Percentiles rank a stretch among this genome's conserved stretches.
Conservation (phyloP, 92 coral and sea anemone species). For the Metridium senile region DNA sequence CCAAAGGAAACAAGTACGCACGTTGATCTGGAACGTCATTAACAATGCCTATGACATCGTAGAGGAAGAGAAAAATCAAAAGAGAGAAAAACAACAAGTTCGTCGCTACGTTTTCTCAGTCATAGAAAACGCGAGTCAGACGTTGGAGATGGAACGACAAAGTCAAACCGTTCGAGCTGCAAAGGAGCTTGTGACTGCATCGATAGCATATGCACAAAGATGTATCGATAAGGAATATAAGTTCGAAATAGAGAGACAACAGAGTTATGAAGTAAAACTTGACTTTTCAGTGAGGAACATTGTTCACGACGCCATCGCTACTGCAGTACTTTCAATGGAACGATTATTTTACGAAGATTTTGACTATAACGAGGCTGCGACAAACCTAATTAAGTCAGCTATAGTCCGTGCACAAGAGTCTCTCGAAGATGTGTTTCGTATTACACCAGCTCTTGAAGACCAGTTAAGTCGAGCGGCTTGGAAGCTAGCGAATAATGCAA, state of each 20-base stretch:
- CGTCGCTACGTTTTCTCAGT: constrained; percentile 48
- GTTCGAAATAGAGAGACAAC: background rate
- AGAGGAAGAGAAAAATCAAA: constrained; percentile 31
- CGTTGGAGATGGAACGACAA: constrained; percentile 21
- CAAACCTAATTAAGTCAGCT: constrained; percentile 35
- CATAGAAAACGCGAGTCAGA: constrained; percentile 51
- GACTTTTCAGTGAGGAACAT: constrained; percentile 36
- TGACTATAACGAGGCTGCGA: constrained; percentile 38
- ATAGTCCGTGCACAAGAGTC: constrained; percentile 52
- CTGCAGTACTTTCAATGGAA: constrained; percentile 55
- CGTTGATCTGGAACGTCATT: constrained; percentile 42
- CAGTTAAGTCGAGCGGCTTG: constrained; percentile 39
- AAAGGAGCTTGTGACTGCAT: constrained; percentile 33
- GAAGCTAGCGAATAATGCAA: constrained; percentile 67
- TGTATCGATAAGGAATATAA: constrained; percentile 8
- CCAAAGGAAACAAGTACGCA: constrained; percentile 42
- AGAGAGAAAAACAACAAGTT: background rate
- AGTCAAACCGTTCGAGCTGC: constrained; percentile 34
- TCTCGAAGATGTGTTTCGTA: constrained; percentile 15
- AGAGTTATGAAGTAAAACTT: constrained; percentile 16
- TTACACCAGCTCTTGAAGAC: constrained; percentile 39
- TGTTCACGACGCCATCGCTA: constrained; percentile 44
- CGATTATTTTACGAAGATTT: constrained; percentile 29
- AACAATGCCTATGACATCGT: constrained; percentile 38
- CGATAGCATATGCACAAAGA: constrained; percentile 37